Evolutionary conservation across 1,140 invertebrate genomes (phyloP), one percentile per base, ranked within the genome.

Genomic region (Ctenoplectra terminalis): DNA sequence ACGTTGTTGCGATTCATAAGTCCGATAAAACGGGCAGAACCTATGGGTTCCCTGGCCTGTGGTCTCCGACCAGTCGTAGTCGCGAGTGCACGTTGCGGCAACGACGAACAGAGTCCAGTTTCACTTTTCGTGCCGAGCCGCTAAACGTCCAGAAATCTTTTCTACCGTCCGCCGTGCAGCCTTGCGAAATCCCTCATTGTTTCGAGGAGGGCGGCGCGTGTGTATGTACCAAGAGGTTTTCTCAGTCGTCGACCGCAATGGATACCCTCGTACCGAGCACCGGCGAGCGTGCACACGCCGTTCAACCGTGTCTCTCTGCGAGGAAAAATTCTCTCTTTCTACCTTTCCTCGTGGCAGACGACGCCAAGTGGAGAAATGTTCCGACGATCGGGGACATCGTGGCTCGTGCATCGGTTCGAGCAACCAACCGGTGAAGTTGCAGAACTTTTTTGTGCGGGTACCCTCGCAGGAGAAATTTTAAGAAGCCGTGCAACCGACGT

Each of bases 111-210:
- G 43, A 43, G 85, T 81, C 67, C 85, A 85, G 88, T 90, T 90
- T 90, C 89, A 90, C 89, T 90, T 90, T 90, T 90, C 85, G 82
- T 87, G 81, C 48, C 79, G 76, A 69, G 80, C 72, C 71, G 87
- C 81, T 90, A 88, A 90, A 87, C 80, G 83, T 52, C 23, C 82
- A 72, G 80, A 83, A 84, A 81, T 86, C 88, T 86, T 87, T n/a
- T 84, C 78, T 56, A 72, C 50, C 60, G 20, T 13, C 15, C 1
- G 58, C 52, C 40, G 64, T 31, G 29, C 29, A 46, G 23, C 11
- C 74, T 90, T 90, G 82, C 79, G 87, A 90, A 90, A 89, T 84
- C 81, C 52, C 61, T 88, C 81, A 89, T 90, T 88, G 88, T 90
- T 64, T 74, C 48, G 69, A 54, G 79, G 61, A 63, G 23, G 48